These are phyloP conservation scores for Eueremaeus valkanovi DNA, from an alignment of 2,888 invertebrate species.

Conservation along the genomic window DNA sequence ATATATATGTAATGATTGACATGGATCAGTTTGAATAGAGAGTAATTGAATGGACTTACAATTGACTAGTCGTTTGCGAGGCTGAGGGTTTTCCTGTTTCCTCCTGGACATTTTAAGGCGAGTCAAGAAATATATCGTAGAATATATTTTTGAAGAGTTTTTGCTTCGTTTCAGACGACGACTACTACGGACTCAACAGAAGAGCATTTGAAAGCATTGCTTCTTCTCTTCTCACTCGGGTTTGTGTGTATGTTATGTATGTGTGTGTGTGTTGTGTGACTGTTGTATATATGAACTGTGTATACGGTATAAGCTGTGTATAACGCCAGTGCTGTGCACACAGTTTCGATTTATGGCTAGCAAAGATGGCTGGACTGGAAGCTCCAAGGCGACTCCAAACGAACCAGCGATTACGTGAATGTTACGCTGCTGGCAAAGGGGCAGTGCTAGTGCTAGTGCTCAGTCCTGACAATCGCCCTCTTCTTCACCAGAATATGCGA, in stretches of 20 bases:
- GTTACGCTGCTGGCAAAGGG: conserved; percentile 20
- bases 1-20: no score
- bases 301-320: conserved; percentile 16
- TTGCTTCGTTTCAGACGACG: conserved; percentile 1
- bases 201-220: conserved; percentile 17
- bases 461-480: neutral
- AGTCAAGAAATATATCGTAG: neutral
- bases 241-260: conserved; percentile 29
- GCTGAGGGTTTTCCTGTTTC: conserved; percentile 55
- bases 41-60: conserved; percentile 49
- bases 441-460: no score
- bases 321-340: no score
- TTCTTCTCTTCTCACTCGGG: neutral
- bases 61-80: conserved; percentile 53
- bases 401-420: conserved; percentile 23
- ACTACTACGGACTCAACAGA: conserved; percentile 17
- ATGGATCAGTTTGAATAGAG: no score
- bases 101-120: conserved; percentile 50
- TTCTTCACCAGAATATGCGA: conserved; percentile 1
- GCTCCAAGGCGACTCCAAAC: conserved; percentile 32
- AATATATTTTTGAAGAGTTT: neutral
- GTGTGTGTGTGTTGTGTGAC: conserved; percentile 23
- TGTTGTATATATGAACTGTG: conserved; percentile 4
- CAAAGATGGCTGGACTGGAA: conserved; percentile 33
- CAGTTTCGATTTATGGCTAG: conserved; percentile 30